phyloP scores from a whole-genome alignment of 2,113 vertebrate species.

The Nothoprocta pentlandii region DNA sequence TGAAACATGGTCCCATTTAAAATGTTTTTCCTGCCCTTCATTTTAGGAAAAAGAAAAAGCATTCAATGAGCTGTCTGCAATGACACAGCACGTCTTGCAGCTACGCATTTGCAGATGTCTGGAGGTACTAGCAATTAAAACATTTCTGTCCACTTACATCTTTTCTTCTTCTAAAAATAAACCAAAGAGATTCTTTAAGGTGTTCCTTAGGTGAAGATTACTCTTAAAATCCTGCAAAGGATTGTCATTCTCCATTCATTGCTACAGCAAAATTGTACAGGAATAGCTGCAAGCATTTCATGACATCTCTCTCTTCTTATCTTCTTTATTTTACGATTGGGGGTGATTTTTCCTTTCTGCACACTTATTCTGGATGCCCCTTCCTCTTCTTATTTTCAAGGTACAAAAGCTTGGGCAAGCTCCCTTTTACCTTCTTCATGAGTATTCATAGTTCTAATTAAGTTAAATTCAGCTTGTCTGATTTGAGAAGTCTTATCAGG shows the following conservation, averaged over 20 bases:
- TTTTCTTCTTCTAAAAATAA: slow-evolving; percentile 25
- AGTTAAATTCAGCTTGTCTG: slow-evolving; percentile 72
- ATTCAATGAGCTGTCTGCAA: neutral
- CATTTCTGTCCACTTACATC: neutral
- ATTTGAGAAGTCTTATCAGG: slow-evolving; percentile 76
- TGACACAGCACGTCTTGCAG: slow-evolving; percentile 34
- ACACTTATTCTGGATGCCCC: neutral
- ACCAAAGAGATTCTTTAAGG: neutral
- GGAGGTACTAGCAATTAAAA: neutral
- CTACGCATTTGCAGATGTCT: neutral
- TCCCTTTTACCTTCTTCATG: slow-evolving; percentile 57
- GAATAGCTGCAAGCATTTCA: slow-evolving; percentile 20
- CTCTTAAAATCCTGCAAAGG: neutral
- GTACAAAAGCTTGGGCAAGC: slow-evolving; percentile 30
- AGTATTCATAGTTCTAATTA: slow-evolving; percentile 76
- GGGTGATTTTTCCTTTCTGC: neutral
- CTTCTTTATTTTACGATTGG: slow-evolving; percentile 6
- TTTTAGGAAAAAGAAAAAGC: neutral
- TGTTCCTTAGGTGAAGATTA: neutral
- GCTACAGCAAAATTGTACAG: neutral
- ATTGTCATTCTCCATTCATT: neutral
- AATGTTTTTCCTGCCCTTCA: neutral
- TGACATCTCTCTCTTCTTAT: slow-evolving; percentile 28
- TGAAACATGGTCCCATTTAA: neutral
- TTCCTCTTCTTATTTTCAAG: neutral